Evolutionary conservation across 2,113 vertebrate species (phyloP).

Genomic region (Zeus faber): DNA sequence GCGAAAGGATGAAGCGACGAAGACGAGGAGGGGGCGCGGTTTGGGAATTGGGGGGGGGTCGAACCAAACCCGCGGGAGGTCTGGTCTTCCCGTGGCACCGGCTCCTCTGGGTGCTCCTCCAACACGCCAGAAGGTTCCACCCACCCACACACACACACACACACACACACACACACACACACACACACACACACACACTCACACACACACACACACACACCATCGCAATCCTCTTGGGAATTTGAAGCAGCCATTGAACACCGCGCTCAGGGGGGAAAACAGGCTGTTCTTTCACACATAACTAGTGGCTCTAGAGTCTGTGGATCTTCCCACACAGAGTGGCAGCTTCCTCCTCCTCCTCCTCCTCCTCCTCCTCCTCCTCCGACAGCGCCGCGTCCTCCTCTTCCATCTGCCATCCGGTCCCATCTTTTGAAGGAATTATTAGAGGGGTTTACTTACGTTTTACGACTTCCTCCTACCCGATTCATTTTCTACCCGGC

Average conservation of each 20-base stretch:
- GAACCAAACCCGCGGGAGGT: conserved; percentile 25
- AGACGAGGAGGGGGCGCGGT: too few species aligned
- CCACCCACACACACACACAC: conserved; percentile 58
- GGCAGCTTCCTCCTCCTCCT: too few species aligned
- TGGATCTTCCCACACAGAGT: neutral
- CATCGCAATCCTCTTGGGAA: conserved; percentile 22
- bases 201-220: conserved; percentile 11
- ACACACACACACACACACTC: conserved; percentile 14
- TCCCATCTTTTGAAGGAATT: too few species aligned
- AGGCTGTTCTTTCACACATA: conserved; percentile 62
- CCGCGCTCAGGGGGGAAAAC: conserved; percentile 38
- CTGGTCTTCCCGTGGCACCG: conserved; percentile 27
- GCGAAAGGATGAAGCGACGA: neutral
- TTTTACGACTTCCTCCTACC: too few species aligned
- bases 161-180: conserved; percentile 16
- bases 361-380: too few species aligned
- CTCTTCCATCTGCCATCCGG: too few species aligned
- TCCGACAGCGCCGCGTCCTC: too few species aligned
- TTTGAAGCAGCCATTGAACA: conserved; percentile 45
- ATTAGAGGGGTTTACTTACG: too few species aligned
- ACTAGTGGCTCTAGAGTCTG: conserved; percentile 33
- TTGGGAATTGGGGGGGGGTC: conserved; percentile 25
- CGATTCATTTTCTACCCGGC: too few species aligned
- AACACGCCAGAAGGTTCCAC: conserved; percentile 72
- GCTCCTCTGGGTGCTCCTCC: conserved; percentile 32